Conservation (phyloP, 1,140 invertebrate genomes). For the Probaryconus sp. region DNA sequence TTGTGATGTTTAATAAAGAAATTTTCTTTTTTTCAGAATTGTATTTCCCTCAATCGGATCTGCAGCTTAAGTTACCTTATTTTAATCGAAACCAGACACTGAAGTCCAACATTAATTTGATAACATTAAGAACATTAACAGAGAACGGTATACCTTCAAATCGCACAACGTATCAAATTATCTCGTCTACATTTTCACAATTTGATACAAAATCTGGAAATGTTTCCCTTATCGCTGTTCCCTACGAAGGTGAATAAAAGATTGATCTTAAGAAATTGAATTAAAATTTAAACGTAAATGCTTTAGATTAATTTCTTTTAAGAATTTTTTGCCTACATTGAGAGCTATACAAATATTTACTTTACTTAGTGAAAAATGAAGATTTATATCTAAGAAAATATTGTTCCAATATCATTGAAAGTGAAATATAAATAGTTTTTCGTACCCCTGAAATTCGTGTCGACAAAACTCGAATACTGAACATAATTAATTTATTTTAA, state of each 20-base stretch:
- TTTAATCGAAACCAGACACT: conserved; percentile 44
- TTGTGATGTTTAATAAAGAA: conserved; percentile 16
- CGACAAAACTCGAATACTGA: too few species aligned
- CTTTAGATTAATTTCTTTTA: too few species aligned
- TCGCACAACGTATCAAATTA: conserved; percentile 63
- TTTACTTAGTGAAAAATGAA: too few species aligned
- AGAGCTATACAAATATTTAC: background rate
- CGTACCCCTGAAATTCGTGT: too few species aligned
- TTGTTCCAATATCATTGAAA: too few species aligned
- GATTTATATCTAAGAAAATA: too few species aligned
- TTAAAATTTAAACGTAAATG: too few species aligned
- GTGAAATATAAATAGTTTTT: too few species aligned
- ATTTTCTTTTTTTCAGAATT: conserved; percentile 67
- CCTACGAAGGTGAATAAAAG: conserved; percentile 59
- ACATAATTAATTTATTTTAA: too few species aligned
- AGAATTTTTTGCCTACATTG: too few species aligned
- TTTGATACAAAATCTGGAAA: conserved; percentile 51
- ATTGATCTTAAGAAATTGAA: background rate
- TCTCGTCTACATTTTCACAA: conserved; percentile 36
- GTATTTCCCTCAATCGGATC: conserved; percentile 74
- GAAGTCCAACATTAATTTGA: conserved; percentile 59
- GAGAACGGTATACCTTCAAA: conserved; percentile 63
- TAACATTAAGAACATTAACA: conserved; percentile 67
- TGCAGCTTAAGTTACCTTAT: conserved; percentile 69
- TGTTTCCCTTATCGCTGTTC: conserved; percentile 53